Conservation (phyloP, 2,888 invertebrate genomes). For the Sinhomidia bicolor region DNA sequence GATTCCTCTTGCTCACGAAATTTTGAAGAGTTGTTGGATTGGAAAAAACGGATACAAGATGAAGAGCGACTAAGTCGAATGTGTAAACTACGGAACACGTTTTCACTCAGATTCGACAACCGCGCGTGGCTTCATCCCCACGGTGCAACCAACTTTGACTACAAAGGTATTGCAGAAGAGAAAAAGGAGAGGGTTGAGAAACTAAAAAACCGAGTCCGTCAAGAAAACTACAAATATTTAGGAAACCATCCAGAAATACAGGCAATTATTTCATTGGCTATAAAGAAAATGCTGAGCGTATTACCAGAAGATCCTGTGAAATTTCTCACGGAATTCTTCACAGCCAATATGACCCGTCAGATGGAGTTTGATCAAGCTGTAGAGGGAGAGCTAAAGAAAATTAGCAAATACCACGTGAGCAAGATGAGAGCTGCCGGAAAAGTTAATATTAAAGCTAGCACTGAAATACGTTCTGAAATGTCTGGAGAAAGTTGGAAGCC, state of each 20-base stretch:
- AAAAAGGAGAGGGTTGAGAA: slow-evolving; percentile 61
- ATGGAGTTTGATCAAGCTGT: slow-evolving; percentile 48
- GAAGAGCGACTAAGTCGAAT: slow-evolving; percentile 69
- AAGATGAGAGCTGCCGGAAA: slow-evolving; percentile 64
- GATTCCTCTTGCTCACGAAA: slow-evolving; percentile 22
- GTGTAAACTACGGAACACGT: slow-evolving; percentile 64
- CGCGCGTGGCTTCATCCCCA: slow-evolving; percentile 74
- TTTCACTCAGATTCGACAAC: slow-evolving; percentile 74
- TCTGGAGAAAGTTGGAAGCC: not conserved
- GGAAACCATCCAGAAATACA: slow-evolving; percentile 73
- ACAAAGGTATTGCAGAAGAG: slow-evolving; percentile 62
- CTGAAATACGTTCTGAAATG: not conserved
- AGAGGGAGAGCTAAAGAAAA: slow-evolving; percentile 56
- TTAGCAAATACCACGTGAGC: slow-evolving; percentile 61
- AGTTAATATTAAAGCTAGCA: slow-evolving; percentile 1
- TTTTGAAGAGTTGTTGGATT: slow-evolving; percentile 45
- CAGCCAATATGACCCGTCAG: not conserved
- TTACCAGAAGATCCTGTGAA: slow-evolving; percentile 67
- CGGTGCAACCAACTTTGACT: slow-evolving; percentile 74
- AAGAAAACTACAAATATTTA: slow-evolving; percentile 75
- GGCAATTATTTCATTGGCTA: slow-evolving; percentile 63
- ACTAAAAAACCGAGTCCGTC: slow-evolving; percentile 69
- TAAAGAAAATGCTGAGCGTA: slow-evolving; percentile 64
- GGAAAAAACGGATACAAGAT: slow-evolving; percentile 46
- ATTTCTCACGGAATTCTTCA: slow-evolving; percentile 72